Percentiles rank a stretch among this genome's conserved stretches.
These are phyloP conservation scores for Grammomys surdaster DNA, from an alignment of 2,113 vertebrate species.

Conservation along the genomic window DNA sequence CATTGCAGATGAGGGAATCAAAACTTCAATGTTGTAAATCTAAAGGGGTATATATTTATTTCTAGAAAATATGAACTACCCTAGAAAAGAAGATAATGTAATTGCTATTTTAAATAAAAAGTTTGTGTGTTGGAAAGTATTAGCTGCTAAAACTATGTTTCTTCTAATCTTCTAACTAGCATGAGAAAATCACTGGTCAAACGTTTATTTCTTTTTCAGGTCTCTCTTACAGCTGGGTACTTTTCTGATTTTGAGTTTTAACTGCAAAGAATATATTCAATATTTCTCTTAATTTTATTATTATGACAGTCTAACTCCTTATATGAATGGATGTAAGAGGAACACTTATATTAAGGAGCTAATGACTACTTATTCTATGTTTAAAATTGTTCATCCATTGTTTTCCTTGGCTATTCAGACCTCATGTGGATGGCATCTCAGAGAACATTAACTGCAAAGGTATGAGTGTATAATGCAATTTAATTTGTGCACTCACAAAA, in stretches of 20 bases:
- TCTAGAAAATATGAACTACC: not conserved
- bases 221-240: not conserved
- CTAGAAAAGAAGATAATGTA: not conserved
- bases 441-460: not conserved
- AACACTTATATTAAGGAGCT: not conserved
- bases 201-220: not conserved
- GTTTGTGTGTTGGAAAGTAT: not conserved
- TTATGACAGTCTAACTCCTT: not conserved
- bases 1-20: not conserved
- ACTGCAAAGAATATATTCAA: not conserved
- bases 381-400: slow-evolving; percentile 31
- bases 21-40: not conserved
- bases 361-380: slow-evolving; percentile 8
- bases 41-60: not conserved
- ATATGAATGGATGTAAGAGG: not conserved
- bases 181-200: not conserved
- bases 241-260: not conserved
- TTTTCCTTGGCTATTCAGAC: not conserved
- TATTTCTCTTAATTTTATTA: slow-evolving; percentile 32
- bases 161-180: not conserved
- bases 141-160: not conserved
- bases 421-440: not conserved
- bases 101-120: not conserved
- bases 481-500: not conserved
- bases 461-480: not conserved